Conservation (phyloP, 2,888 invertebrate species). For the Bugula neritina region DNA sequence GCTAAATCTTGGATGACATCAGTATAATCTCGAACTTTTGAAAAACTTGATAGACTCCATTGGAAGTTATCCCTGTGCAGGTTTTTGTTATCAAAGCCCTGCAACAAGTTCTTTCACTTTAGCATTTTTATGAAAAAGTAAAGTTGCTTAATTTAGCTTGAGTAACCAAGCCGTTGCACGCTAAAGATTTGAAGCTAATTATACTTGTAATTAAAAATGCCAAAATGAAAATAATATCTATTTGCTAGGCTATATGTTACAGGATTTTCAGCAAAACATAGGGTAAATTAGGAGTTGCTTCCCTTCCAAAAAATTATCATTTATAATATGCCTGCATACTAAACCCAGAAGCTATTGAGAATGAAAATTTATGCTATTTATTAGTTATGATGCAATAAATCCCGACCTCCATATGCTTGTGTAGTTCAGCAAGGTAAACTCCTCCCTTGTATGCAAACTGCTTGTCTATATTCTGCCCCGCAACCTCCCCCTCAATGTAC, state of each 20-base stretch:
- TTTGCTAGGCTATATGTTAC: neutral
- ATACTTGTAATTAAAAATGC: too few relatives aligned
- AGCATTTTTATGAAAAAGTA: neutral
- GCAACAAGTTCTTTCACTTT: neutral
- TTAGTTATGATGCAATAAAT: too few relatives aligned
- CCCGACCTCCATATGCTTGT: neutral
- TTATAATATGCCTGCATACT: too few relatives aligned
- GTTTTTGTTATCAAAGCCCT: neutral
- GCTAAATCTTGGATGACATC: neutral
- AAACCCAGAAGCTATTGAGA: too few relatives aligned
- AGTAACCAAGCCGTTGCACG: too few relatives aligned
- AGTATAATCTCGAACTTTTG: neutral
- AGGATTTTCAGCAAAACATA: neutral
- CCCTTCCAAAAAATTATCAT: neutral
- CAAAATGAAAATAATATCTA: too few relatives aligned
- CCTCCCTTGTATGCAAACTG: neutral
- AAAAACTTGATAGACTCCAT: neutral
- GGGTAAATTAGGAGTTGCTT: neutral
- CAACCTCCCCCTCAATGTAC: neutral
- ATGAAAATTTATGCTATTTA: too few relatives aligned
- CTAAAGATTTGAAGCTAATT: too few relatives aligned
- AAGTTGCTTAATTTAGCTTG: too few relatives aligned
- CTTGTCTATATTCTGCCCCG: neutral
- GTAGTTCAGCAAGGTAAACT: neutral
- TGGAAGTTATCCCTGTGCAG: neutral